Evolutionary conservation across 2,797 vertebrate genomes (phyloP), one percentile per base, ranked within the genome.

Genomic region (Xyrichtys novacula): DNA sequence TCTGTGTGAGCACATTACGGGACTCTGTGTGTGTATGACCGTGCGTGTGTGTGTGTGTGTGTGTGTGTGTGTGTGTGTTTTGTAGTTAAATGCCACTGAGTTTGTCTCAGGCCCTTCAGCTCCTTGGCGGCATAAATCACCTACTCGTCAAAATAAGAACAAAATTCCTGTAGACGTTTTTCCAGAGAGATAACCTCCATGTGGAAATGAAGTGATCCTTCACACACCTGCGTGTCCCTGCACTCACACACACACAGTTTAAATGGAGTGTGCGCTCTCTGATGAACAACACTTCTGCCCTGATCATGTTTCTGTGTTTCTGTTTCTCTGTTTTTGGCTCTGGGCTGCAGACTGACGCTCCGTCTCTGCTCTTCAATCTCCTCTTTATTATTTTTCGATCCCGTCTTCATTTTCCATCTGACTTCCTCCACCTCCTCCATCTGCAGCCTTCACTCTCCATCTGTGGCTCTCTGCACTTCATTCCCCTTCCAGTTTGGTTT

Each of bases 401-500:
- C 58, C 74, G 49, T 87, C 83, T 80, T 84, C 75, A 85, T 84
- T 84, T 84, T 77, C 74, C 57, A 26, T 76, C 69, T 63, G 44
- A 69, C 71, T 73, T 74, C 44, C 60, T 72, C 54, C 65, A 54
- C 50, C 40, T 70, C 38, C 55, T 22, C 23, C 42, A 16, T 47
- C 44, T 47, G 22, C 23, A 26, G 14, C 32, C 48, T 34, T 5
- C 25, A 6, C 56, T 47, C 16, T 71, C 29, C 25, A 20, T 65
- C 81, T 59, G 36, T 26, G 16, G 48, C 58, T 65, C 59, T 58
- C 55, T 38, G 42, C 40, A 38, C 46, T 71, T 59, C 60, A 44
- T 68, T 65, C 22, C 42, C 14, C 17, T 39, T 29, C 46, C 52
- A 34, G 20, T 48, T 65, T 29, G 12, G 26, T 5, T 40, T 14